Conservation (phyloP, 2,888 invertebrate genomes). For the Oegoconia quadripuncta region DNA sequence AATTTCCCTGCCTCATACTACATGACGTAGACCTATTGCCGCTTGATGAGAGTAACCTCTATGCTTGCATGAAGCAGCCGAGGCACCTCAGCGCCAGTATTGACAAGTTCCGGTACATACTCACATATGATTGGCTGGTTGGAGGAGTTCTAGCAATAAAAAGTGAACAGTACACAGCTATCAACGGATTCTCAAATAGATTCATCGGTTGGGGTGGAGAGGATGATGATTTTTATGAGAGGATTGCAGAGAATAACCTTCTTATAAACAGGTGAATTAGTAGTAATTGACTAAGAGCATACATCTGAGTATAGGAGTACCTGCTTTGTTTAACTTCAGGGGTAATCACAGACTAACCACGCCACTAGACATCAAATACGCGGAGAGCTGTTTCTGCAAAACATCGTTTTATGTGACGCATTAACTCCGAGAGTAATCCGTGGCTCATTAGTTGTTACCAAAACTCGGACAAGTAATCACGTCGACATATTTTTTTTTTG, state of each 20-base stretch:
- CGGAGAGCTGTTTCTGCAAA: too few relatives aligned
- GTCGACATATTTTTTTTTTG: too few relatives aligned
- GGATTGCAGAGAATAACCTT: slow-evolving; percentile 40
- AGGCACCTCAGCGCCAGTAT: slow-evolving; percentile 93
- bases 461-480: too few relatives aligned
- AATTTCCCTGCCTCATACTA: slow-evolving; percentile 90
- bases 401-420: too few relatives aligned
- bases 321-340: too few relatives aligned
- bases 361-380: too few relatives aligned
- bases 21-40: slow-evolving; percentile 96
- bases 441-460: too few relatives aligned
- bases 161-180: slow-evolving; percentile 43
- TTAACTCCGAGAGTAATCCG: too few relatives aligned
- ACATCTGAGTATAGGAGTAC: too few relatives aligned
- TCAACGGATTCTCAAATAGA: slow-evolving; percentile 64
- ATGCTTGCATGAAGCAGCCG: slow-evolving; percentile 87
- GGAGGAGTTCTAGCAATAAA: slow-evolving; percentile 64
- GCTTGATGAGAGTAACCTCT: slow-evolving; percentile 87
- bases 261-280: slow-evolving; percentile 54
- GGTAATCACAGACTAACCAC: too few relatives aligned
- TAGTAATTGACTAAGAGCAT: too few relatives aligned
- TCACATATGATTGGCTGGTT: slow-evolving; percentile 39
- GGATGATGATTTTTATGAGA: slow-evolving; percentile 59
- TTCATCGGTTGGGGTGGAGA: slow-evolving; percentile 71
- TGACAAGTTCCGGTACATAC: slow-evolving; percentile 81